Evolutionary conservation across 2,888 invertebrate genomes (phyloP), one percentile per base, ranked within the genome.

Genomic region (Julus scanicus): DNA sequence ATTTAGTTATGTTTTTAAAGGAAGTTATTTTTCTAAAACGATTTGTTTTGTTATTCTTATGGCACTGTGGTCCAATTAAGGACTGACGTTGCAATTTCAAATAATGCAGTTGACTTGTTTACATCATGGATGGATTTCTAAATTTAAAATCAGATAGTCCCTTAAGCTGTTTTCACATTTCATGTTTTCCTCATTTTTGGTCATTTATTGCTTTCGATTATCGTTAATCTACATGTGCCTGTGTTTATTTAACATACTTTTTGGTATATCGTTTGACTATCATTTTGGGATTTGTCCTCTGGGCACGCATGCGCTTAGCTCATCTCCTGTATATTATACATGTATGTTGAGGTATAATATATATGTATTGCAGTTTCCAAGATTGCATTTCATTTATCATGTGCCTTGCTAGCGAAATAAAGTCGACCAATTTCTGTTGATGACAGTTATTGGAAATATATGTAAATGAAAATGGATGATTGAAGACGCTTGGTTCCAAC

Each of bases 401-500:
- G 80, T 29, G 29, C 49, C 49, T 49, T 49, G 57, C 17, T 57
- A 17, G 37, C 13, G 44, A 85, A 85, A 85, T 86, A 86, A 53
- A 86, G 86, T 37, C 57, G 63, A 49, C 49, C 86, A 86, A 86
- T 86, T 86, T 86, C 86, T 86, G 86, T 37, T 57, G 53, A 53
- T 86, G 86, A 86, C 86, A 86, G 53, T 86, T 86, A 86, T 86
- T 86, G 86, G 86, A 86, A 86, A 57, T 86, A 37, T 57, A 86
- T 86, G 86, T 86, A 86, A 86, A 86, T 86, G 86, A 57, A 86
- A 86, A 86, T 86, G 57, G 86, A 86, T 86, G 86, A 86, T 53
- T 53, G 63, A 63, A 57, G 86, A 86, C 13, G 29, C 15, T 39
- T 15, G 80, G 80, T 3, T 80, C 4, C 37, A 11, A 39, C 37